Evolutionary conservation across 2,888 invertebrate genomes (phyloP), one percentile per base, ranked within the genome.

Genomic region (Papilio protenor): DNA sequence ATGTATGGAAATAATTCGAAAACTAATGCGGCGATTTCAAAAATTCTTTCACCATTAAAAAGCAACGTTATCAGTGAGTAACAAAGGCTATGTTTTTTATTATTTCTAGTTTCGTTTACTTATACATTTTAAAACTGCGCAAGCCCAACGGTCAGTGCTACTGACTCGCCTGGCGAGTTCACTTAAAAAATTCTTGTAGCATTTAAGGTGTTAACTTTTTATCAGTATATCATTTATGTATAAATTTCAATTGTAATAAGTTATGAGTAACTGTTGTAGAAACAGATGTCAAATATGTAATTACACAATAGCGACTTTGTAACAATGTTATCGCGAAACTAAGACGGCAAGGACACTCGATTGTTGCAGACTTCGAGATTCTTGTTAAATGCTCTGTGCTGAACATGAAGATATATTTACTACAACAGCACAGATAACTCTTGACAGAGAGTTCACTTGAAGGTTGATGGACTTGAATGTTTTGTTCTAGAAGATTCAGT

Each of bases 311-410:
- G 77, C 23, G 49, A n/a, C 59, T n/a, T 18, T 70, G 23, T 74
- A 71, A 77, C 77, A 77, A 77, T 77, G 77, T 77, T 77, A 77
- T 77, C 77, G 77, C 70, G 33, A 61, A 33, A 40, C 40, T 40
- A 40, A 40, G 45, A 73, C 23, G 61, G 72, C 45, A 73, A 77
- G 76, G 77, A 73, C 73, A 55, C 73, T 40, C 40, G 8, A 69
- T 75, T 69, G 57, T 40, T 40, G 45, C 70, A 71, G 71, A 61
- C 49, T 59, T 61, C 57, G 57, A 49, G 70, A 70, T 59, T 27
- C 76, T 59, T 47, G 70, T 70, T 76, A 55, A 76, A 66, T 21
- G 47, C n/a, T n/a, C 57, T 45, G 70, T 70, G 59, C 69, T 57
- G 57, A 70, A 70, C 59, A 59, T 45, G 55, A 59, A 70, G 70